Percentiles rank a stretch among this genome's conserved stretches.
These are phyloP conservation scores for Bubo scandiacus DNA, from an alignment of 2,113 vertebrate genomes.

Conservation along the genomic window DNA sequence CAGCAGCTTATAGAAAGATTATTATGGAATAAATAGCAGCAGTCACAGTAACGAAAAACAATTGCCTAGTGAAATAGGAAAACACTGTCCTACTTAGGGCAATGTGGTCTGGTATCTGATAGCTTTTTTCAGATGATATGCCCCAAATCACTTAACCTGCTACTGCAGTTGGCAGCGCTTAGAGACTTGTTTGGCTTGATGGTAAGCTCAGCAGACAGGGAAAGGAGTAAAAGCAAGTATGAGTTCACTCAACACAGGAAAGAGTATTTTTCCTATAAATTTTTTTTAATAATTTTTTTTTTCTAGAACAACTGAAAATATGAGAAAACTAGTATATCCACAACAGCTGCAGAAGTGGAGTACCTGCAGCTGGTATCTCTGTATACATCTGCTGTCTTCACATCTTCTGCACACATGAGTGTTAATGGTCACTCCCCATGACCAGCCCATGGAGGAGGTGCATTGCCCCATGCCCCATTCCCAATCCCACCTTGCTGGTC, in stretches of 20 bases:
- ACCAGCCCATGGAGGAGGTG: not conserved
- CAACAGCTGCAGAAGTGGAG: not conserved
- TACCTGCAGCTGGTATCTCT: not conserved
- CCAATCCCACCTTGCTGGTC: rapidly evolving
- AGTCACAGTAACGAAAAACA: not conserved
- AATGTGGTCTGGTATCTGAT: not conserved
- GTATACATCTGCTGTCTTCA: not conserved
- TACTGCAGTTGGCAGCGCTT: not conserved
- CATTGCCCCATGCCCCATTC: not conserved
- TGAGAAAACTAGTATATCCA: not conserved
- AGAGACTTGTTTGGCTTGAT: not conserved
- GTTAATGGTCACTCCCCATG: not conserved
- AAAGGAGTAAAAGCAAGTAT: not conserved
- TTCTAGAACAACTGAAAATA: not conserved
- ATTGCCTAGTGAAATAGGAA: not conserved
- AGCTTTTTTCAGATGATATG: not conserved
- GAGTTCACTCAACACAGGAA: not conserved
- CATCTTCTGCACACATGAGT: rapidly evolving
- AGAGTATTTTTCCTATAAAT: not conserved
- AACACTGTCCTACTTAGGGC: not conserved
- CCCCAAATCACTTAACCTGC: not conserved
- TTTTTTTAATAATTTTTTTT: not conserved
- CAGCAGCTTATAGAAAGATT: not conserved
- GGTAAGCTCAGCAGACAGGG: not conserved
- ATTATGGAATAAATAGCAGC: not conserved